Conservation (phyloP, 2,797 vertebrate species). For the Phoebastria nigripes region DNA sequence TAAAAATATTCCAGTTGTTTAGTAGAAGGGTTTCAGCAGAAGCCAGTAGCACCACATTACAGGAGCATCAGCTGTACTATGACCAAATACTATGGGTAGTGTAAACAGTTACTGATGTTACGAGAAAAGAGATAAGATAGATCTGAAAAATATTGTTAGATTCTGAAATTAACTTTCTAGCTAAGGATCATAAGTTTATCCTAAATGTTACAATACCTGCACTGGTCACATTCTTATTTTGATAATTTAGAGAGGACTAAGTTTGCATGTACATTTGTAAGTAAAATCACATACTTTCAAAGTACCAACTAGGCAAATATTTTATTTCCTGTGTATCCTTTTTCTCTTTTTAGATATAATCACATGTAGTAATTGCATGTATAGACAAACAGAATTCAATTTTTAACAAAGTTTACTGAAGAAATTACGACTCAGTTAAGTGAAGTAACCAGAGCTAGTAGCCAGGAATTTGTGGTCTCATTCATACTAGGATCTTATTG, state of each 20-base stretch:
- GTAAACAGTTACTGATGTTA: neutral
- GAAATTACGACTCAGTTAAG: neutral
- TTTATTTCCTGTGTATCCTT: neutral
- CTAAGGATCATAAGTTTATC: neutral
- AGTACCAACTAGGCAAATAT: neutral
- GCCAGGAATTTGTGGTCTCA: neutral
- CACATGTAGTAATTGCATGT: neutral
- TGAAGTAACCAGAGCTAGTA: neutral
- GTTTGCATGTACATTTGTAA: neutral
- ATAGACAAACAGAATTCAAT: neutral
- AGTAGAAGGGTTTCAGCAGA: neutral
- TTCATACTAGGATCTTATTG: neutral
- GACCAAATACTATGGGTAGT: neutral
- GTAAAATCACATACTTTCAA: neutral
- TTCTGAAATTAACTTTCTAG: neutral
- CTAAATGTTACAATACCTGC: neutral
- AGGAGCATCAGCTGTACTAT: rapidly evolving
- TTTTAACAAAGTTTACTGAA: neutral
- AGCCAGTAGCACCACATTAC: neutral
- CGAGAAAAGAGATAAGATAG: neutral
- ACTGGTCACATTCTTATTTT: neutral
- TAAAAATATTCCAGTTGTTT: neutral
- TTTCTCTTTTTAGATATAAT: neutral
- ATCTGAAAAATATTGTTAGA: neutral
- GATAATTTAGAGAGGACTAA: neutral